Evolutionary conservation across 2,797 vertebrate species (phyloP), one percentile per base, ranked within the genome.

Genomic region (Pseudochaenichthys georgianus): DNA sequence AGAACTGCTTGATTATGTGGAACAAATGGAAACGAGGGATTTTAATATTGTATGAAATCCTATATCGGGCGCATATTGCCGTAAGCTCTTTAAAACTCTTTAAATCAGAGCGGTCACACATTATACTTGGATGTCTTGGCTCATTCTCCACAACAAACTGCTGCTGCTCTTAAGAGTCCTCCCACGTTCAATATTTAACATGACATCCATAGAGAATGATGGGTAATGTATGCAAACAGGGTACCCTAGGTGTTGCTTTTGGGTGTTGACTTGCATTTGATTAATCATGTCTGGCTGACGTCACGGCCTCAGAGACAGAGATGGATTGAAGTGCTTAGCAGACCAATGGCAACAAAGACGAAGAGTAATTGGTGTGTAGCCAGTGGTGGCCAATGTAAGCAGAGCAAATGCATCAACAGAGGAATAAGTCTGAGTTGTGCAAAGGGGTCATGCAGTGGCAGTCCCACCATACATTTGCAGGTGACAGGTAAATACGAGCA

Each of bases 301-400:
- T 93, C 90, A 89, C 73, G 70, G 89, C 89, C 90, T 86, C 46
- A 19, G 70, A 87, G 94, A 94, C 94, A 94, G 89, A 94, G 94
- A 95, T 89, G 84, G 91, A 95, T 95, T 93, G 92, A 94, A 90
- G 93, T 94, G 92, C 93, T 95, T 95, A 94, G 92, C 89, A 78
- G 91, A 93, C 90, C 94, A 90, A 93, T 91, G 77, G 92, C 90
- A 82, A 83, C 88, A 81, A 80, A 93, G 94, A 94, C 94, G 94
- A 88, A 94, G 95, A 96, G 91, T 95, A 95, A 96, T 95, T 81
- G 91, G 80, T 90, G 87, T 88, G 85, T 91, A 78, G 90, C 82
- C 68, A 91, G 85, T 90, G 89, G 90, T 86, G 89, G 91, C 90
- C 93, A 82, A 78, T 88, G 89, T 88, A 94, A 94, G 92, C 91